Conservation (phyloP, 2,113 vertebrate species). For the Spea multiplicata region DNA sequence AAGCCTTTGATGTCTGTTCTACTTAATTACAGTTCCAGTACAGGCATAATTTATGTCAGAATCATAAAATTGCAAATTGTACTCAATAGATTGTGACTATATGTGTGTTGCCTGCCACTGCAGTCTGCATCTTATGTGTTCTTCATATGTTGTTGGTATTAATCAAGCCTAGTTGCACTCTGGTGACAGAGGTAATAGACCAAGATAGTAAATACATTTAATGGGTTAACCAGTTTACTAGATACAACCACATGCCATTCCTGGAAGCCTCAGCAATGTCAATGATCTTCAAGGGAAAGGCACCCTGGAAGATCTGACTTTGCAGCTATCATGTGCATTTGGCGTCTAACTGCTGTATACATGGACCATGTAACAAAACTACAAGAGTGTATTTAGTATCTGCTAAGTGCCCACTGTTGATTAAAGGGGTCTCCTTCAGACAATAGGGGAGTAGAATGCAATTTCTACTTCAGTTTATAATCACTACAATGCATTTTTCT, state of each 20-base stretch:
- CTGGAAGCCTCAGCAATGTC: neutral
- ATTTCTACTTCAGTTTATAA: too few species aligned
- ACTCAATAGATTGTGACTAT: slow-evolving; percentile 8
- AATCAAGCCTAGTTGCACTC: slow-evolving; percentile 25
- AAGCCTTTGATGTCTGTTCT: slow-evolving; percentile 44
- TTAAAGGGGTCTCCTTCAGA: too few species aligned
- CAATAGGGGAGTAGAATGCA: too few species aligned
- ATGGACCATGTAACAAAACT: too few species aligned
- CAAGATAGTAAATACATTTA: neutral
- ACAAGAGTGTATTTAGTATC: too few species aligned
- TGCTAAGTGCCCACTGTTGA: too few species aligned
- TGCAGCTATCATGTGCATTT: too few species aligned
- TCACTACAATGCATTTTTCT: too few species aligned
- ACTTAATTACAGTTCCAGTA: slow-evolving; percentile 40
- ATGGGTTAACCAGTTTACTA: slow-evolving; percentile 6
- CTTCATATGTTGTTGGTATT: slow-evolving; percentile 7
- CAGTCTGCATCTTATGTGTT: neutral
- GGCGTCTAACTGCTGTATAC: too few species aligned
- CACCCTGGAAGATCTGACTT: too few species aligned
- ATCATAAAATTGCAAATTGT: slow-evolving; percentile 9
- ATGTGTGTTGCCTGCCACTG: neutral
- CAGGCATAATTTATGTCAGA: slow-evolving; percentile 20
- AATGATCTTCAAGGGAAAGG: neutral
- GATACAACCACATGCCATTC: neutral
- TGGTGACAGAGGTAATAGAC: neutral